phyloP scores from a whole-genome alignment of 2,113 vertebrate species.

The Ochotona curzoniae region DNA sequence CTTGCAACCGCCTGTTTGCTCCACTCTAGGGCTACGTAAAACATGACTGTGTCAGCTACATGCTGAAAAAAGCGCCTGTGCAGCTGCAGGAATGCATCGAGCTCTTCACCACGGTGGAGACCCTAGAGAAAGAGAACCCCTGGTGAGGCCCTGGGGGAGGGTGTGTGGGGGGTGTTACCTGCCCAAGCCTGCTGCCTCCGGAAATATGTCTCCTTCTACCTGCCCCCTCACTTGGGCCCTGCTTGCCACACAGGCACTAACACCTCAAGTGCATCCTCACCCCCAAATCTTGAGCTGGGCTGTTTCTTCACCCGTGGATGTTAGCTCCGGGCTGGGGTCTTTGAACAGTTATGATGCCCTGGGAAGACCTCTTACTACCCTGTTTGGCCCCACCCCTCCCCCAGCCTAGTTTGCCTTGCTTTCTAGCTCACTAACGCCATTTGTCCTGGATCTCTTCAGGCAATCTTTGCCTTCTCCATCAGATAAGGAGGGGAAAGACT shows the following conservation, averaged over 20 bases:
- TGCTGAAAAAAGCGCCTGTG: conserved; percentile 88
- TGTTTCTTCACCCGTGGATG: background rate
- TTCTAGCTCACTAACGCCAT: background rate
- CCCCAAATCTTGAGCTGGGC: background rate
- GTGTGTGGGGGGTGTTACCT: background rate
- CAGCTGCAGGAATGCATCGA: conserved; percentile 92
- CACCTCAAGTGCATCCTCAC: background rate
- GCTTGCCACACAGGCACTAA: background rate
- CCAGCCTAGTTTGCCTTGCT: background rate
- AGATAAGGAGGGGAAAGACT: background rate
- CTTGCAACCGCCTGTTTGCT: background rate
- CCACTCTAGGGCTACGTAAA: conserved; percentile 89
- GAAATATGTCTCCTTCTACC: background rate
- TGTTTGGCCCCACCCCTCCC: background rate
- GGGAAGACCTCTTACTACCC: background rate
- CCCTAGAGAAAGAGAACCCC: conserved; percentile 93
- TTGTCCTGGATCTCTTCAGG: background rate
- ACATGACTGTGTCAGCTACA: conserved; percentile 88
- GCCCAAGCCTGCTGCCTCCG: background rate
- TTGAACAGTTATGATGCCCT: background rate
- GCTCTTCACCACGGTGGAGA: conserved; percentile 93
- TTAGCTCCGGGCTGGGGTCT: background rate
- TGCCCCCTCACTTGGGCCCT: background rate
- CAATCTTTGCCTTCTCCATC: background rate
- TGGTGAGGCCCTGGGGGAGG: conserved; percentile 85